A percentile compares a stretch with the other conserved stretches of the same genome.
Evolutionary conservation across 2,888 invertebrate species (phyloP).

Genomic region (Gastrophysa polygoni): DNA sequence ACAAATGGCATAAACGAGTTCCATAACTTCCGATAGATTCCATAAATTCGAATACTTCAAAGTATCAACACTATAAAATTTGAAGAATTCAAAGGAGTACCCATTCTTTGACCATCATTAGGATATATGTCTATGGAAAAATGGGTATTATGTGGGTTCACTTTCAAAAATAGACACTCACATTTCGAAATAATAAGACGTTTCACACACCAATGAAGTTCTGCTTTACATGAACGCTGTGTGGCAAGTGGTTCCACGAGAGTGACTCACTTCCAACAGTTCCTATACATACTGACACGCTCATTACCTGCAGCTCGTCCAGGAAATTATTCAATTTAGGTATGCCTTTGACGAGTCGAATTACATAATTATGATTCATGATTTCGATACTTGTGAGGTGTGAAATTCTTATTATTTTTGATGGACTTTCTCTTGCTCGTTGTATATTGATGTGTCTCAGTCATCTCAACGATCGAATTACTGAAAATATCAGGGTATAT

Average conservation of each 20-base stretch:
- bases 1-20: no score
- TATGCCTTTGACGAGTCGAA: conserved; percentile 42
- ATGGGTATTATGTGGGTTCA: conserved; percentile 3
- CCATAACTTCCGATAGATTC: no score
- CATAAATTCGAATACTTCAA: no score
- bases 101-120: no score
- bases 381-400: conserved; percentile 17
- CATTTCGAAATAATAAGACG: not conserved
- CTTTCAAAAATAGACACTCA: not conserved
- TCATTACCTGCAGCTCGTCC: conserved; percentile 47
- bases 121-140: no score
- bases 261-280: conserved; percentile 4
- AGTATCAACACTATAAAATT: no score
- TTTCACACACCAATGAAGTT: no score
- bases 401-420: conserved; percentile 15
- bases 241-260: not conserved
- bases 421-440: not conserved
- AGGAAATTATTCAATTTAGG: conserved; percentile 50
- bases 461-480: no score
- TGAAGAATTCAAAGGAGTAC: no score
- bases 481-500: no score
- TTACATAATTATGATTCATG: conserved; percentile 38
- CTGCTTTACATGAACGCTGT: not conserved
- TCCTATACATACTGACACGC: conserved; percentile 33
- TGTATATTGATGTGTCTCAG: no score